Conservation (phyloP, 2,113 vertebrate species). For the Corythoichthys haematopterus region DNA sequence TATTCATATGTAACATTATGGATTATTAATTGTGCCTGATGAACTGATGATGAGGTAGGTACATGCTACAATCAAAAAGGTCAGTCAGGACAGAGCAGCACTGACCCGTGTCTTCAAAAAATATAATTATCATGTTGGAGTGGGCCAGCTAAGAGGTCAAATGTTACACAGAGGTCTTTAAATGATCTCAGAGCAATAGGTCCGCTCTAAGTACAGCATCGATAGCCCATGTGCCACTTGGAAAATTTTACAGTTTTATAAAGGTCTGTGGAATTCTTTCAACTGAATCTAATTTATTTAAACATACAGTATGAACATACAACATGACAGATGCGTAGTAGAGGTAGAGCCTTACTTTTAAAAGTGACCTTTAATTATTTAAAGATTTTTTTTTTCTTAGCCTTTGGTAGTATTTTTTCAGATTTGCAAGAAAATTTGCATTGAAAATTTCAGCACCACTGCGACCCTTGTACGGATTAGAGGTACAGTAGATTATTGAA, state of each 20-base stretch:
- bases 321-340: constrained; percentile 30
- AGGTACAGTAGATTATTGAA: no score
- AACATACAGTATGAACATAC: constrained; percentile 29
- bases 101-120: constrained; percentile 34
- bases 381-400: no score
- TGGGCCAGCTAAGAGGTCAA: constrained; percentile 42
- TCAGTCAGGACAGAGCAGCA: constrained; percentile 29
- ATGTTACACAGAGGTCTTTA: constrained; percentile 55
- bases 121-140: constrained; percentile 31
- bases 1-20: constrained; percentile 63
- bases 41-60: constrained; percentile 55
- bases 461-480: no score
- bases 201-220: constrained; percentile 14
- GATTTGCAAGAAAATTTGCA: no score
- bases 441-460: no score
- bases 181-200: constrained; percentile 39
- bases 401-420: no score
- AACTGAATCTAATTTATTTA: constrained; percentile 33
- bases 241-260: constrained; percentile 40
- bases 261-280: constrained; percentile 18
- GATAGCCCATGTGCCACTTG: constrained; percentile 12
- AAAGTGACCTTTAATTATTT: background rate
- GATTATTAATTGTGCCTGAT: constrained; percentile 55
- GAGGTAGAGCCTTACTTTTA: constrained; percentile 48
- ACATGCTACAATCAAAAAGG: constrained; percentile 31